Percentiles rank a stretch among this genome's conserved stretches.
phyloP scores from a whole-genome alignment of 1,140 invertebrate species.

The Thalassaphorura encarpata region DNA sequence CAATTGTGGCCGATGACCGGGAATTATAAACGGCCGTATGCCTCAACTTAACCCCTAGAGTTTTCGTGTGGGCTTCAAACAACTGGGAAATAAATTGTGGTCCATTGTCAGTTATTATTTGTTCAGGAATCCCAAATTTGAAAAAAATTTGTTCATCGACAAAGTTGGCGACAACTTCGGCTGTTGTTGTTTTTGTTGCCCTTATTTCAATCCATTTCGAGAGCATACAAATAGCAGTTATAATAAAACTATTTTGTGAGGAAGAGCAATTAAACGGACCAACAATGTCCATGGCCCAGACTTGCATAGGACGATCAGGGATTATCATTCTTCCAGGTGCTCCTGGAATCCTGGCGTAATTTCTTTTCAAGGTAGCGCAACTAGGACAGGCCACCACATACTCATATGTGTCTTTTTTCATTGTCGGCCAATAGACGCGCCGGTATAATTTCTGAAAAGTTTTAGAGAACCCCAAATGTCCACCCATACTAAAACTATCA shows the following conservation, averaged over 20 bases:
- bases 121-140: too few relatives aligned
- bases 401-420: not conserved
- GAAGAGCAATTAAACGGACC: not conserved
- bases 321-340: not conserved
- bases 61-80: too few relatives aligned
- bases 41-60: too few relatives aligned
- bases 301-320: not conserved
- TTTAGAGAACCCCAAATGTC: not conserved
- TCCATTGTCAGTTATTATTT: too few relatives aligned
- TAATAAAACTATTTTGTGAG: not conserved
- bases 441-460: not conserved
- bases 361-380: not conserved
- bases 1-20: too few relatives aligned
- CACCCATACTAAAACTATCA: not conserved
- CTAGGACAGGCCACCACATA: not conserved
- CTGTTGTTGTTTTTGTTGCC: too few relatives aligned
- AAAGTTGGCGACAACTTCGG: too few relatives aligned
- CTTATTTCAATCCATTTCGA: too few relatives aligned
- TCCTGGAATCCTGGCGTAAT: not conserved
- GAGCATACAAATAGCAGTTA: not conserved
- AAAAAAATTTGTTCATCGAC: too few relatives aligned
- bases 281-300: not conserved
- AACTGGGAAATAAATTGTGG: too few relatives aligned
- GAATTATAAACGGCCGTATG: too few relatives aligned
- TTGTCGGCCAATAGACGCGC: not conserved